phyloP scores from a whole-genome alignment of 2,113 vertebrate species.

The Podarcis cretensis region DNA sequence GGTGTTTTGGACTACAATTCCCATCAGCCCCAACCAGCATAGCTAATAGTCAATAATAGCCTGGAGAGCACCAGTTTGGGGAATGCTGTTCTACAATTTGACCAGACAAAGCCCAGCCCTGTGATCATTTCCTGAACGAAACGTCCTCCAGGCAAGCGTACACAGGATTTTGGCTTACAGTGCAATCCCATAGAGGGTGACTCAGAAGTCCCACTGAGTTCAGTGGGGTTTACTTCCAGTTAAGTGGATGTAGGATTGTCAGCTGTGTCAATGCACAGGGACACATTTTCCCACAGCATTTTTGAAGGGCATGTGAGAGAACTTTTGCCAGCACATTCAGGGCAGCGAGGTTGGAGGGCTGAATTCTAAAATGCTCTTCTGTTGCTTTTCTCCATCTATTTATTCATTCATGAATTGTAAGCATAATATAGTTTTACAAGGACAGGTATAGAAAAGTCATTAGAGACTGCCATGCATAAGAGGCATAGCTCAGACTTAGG shows the following conservation, averaged over 20 bases:
- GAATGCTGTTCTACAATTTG: not conserved
- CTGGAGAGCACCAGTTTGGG: no score
- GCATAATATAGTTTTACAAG: conserved; percentile 64
- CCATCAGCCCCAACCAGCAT: no score
- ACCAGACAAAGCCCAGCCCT: not conserved
- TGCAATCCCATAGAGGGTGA: not conserved
- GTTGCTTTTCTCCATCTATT: conserved; percentile 19
- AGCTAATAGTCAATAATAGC: no score
- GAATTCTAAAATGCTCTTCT: not conserved
- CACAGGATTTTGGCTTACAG: not conserved
- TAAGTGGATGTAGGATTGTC: not conserved
- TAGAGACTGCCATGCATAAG: conserved; percentile 55
- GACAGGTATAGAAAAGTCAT: conserved; percentile 55
- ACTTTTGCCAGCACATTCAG: not conserved
- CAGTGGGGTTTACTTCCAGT: not conserved
- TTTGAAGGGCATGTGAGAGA: conserved; percentile 18
- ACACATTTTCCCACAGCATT: not conserved
- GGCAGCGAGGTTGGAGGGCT: conserved; percentile 13
- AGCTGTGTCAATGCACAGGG: not conserved
- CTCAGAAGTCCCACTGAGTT: not conserved
- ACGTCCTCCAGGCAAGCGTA: not conserved
- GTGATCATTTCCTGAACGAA: not conserved
- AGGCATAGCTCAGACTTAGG: conserved; percentile 64
- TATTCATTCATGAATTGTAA: conserved; percentile 69
- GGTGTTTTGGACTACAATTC: no score